Evolutionary conservation across 2,888 invertebrate species (phyloP), one percentile per base, ranked within the genome.

Genomic region (Chaetogeoica ovagalla): DNA sequence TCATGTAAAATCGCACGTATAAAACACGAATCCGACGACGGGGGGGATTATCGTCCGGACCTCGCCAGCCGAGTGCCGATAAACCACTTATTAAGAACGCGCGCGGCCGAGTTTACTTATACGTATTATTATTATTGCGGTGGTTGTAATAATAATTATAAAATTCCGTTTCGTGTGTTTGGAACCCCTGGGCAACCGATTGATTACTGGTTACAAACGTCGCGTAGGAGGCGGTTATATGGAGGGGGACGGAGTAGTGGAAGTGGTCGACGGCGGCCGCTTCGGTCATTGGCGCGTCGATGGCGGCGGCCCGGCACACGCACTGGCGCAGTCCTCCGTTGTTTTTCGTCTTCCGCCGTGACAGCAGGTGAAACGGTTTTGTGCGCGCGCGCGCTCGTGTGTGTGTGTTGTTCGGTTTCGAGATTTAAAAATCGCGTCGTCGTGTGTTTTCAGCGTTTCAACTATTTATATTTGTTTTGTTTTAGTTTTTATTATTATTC

Each of bases 241-340:
- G n/a, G 70, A 55, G 63, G 63, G 7, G 39, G 13, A 23, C 19
- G 57, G 63, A n/a, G n/a, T n/a, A n/a, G n/a, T 37, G 13, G 13
- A 48, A 48, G 13, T 55, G 43, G 43, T 15, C 13, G 52, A 19
- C 8, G 62, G 66, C 15, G 30, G 13, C 11, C 39, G n/a, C 39
- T 39, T 75, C 79, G 79, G 79, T 79, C 79, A 79, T 79, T 79
- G 79, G 79, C 79, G 79, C 70, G 79, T 69, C 69, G 17, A 52
- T 21, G 62, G 70, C 70, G 55, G 57, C 59, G 62, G 52, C 70
- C 69, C 69, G 69, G 70, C 70, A 65, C 23, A 7, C 1, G 30
- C 30, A 30, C 21, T n/a, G 71, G 55, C 65, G 55, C 65, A 63
- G 79, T 79, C 57, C 21, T 79, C 30, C 9, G 76, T 69, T 62